Evolutionary conservation across 2,113 vertebrate species (phyloP).

Genomic region (Xiphophorus hellerii): DNA sequence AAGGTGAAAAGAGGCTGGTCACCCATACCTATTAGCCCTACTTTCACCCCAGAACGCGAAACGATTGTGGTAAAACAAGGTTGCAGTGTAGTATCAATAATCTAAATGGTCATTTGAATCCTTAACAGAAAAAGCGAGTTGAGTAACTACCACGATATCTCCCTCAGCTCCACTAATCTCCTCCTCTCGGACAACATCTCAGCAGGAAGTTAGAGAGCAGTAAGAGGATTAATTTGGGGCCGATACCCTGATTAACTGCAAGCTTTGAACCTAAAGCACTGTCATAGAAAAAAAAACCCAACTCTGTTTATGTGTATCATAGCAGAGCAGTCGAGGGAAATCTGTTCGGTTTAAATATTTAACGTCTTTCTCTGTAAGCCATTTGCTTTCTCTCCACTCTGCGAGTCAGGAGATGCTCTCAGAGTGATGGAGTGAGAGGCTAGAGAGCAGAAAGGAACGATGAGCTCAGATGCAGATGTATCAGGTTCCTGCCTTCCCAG

Average conservation of each 20-base stretch:
- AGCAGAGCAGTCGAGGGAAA: constrained; percentile 47
- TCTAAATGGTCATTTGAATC: constrained; percentile 26
- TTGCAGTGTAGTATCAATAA: neutral
- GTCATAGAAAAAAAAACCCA: neutral
- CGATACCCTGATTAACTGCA: constrained; percentile 35
- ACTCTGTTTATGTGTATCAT: constrained; percentile 45
- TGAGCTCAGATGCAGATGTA: constrained; percentile 33
- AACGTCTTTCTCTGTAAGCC: constrained; percentile 29
- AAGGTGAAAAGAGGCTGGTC: neutral
- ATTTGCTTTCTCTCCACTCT: constrained; percentile 22
- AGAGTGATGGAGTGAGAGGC: constrained; percentile 11
- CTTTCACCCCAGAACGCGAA: neutral
- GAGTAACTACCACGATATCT: constrained; percentile 21
- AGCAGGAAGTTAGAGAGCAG: constrained; percentile 21
- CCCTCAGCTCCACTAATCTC: constrained; percentile 50
- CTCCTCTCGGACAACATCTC: constrained; percentile 24
- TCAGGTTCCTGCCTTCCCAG: constrained; percentile 54
- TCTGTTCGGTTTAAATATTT: constrained; percentile 60
- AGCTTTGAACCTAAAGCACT: constrained; percentile 37
- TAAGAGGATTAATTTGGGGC: constrained; percentile 44
- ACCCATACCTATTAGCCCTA: neutral
- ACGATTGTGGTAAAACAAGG: neutral
- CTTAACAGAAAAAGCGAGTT: neutral
- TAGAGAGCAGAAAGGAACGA: constrained; percentile 19
- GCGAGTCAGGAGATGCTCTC: constrained; percentile 27